Evolutionary conservation across 2,797 vertebrate species (phyloP).

Genomic region (Euthynnus affinis): DNA sequence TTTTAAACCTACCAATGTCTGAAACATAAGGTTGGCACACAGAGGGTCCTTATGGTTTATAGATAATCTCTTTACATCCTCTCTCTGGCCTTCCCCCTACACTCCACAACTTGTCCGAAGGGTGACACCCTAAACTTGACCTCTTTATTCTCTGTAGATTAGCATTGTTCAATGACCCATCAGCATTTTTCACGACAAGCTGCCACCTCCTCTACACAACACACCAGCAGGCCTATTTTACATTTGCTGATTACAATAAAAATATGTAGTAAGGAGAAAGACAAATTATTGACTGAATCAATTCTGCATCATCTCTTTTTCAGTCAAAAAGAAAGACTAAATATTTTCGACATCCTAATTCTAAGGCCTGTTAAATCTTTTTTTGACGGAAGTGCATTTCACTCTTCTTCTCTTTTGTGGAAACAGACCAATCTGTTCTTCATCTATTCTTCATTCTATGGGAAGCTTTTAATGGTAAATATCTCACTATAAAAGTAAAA

Average conservation of each 20-base stretch:
- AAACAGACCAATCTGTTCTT: not conserved
- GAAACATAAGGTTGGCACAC: constrained; percentile 8
- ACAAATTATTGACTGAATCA: not conserved
- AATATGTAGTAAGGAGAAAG: not conserved
- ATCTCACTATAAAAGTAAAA: not conserved
- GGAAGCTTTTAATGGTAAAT: not conserved
- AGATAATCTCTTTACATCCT: constrained; percentile 45
- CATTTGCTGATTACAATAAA: constrained; percentile 16
- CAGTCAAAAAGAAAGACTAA: not conserved
- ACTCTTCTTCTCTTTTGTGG: not conserved
- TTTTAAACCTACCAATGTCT: not conserved
- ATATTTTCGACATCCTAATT: not conserved
- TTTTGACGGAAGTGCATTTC: not conserved
- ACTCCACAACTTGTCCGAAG: constrained; percentile 28
- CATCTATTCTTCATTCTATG: too few species aligned
- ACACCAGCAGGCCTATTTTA: constrained; percentile 6
- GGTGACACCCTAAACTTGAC: constrained; percentile 57
- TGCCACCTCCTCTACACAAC: constrained; percentile 5
- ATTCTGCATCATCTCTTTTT: not conserved
- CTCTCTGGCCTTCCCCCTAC: constrained; percentile 3
- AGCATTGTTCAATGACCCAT: constrained; percentile 34
- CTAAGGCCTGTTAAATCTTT: not conserved
- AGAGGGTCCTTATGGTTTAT: constrained; percentile 1
- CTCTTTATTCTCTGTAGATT: constrained; percentile 51
- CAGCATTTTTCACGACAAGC: constrained; percentile 7